Percentiles rank a stretch among this genome's conserved stretches.
These are phyloP conservation scores for Yponomeuta cagnagella DNA, from an alignment of 2,888 invertebrate species.

Conservation along the genomic window DNA sequence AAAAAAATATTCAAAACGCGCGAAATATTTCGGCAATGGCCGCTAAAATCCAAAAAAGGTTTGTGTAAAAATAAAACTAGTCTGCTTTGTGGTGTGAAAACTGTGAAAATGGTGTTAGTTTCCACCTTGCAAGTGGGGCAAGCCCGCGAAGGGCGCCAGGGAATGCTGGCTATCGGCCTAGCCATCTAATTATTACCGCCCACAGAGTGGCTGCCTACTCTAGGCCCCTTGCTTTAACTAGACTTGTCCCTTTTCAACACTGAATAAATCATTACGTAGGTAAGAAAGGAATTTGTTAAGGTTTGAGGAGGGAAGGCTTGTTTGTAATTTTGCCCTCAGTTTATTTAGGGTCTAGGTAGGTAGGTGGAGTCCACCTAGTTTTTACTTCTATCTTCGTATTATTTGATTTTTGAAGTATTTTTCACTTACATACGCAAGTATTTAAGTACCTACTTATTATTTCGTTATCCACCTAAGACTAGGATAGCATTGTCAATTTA, in stretches of 20 bases:
- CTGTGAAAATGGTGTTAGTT: constrained; percentile 9
- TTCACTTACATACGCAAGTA: too few relatives aligned
- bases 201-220: constrained; percentile 28
- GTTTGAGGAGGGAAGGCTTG: background rate
- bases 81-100: constrained; percentile 1
- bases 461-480: too few relatives aligned
- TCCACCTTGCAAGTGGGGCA: constrained; percentile 7
- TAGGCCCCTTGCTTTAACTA: constrained; percentile 40
- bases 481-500: too few relatives aligned
- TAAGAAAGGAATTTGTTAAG: background rate
- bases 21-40: background rate
- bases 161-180: constrained; percentile 40
- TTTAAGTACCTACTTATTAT: too few relatives aligned
- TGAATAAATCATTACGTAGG: constrained; percentile 32
- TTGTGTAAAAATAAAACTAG: background rate
- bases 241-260: constrained; percentile 43
- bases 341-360: background rate
- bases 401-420: too few relatives aligned
- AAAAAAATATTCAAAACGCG: background rate
- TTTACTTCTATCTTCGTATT: too few relatives aligned
- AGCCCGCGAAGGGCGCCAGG: constrained; percentile 9
- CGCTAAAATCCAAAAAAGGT: background rate
- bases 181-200: constrained; percentile 56
- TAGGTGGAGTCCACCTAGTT: background rate
- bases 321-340: background rate